These are phyloP conservation scores for Tortricodes alternella DNA, from an alignment of 2,888 invertebrate species.

Conservation along the genomic window DNA sequence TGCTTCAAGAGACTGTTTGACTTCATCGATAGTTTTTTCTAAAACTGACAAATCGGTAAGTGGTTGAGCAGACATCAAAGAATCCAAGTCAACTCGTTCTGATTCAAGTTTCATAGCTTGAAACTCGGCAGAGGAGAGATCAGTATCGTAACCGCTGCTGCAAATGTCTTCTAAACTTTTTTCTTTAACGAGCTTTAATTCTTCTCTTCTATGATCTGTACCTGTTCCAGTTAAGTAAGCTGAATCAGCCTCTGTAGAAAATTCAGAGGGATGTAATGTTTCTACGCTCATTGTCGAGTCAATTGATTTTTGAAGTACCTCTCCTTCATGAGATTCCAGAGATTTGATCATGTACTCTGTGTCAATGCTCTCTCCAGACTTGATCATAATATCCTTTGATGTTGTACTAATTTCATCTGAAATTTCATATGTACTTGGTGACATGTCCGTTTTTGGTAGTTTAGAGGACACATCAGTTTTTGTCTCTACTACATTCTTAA, in stretches of 20 bases:
- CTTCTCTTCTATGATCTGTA: slow-evolving; percentile 68
- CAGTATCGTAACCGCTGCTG: slow-evolving; percentile 86
- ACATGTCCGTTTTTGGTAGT: slow-evolving; percentile 65
- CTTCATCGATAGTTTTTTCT: slow-evolving; percentile 87
- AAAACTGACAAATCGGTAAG: slow-evolving; percentile 82
- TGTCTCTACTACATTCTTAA: slow-evolving; percentile 51
- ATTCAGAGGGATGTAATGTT: slow-evolving; percentile 77
- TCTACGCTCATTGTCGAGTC: slow-evolving; percentile 80
- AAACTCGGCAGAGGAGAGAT: slow-evolving; percentile 85
- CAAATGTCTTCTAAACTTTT: slow-evolving; percentile 85
- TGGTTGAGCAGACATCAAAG: slow-evolving; percentile 76
- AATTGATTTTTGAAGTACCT: slow-evolving; percentile 77
- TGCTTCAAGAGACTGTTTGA: slow-evolving; percentile 87
- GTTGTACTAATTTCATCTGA: slow-evolving; percentile 70
- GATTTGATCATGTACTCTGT: slow-evolving; percentile 80
- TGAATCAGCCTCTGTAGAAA: slow-evolving; percentile 78
- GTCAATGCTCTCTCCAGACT: slow-evolving; percentile 78
- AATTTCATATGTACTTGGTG: slow-evolving; percentile 65
- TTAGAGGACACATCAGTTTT: slow-evolving; percentile 53
- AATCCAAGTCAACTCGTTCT: slow-evolving; percentile 76
- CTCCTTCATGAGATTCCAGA: slow-evolving; percentile 77
- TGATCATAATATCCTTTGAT: slow-evolving; percentile 77
- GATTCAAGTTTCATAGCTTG: slow-evolving; percentile 79
- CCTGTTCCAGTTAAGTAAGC: slow-evolving; percentile 72
- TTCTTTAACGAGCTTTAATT: slow-evolving; percentile 73